Evolutionary conservation across 2,888 invertebrate species (phyloP).

Genomic region (Ectemnius cavifrons): DNA sequence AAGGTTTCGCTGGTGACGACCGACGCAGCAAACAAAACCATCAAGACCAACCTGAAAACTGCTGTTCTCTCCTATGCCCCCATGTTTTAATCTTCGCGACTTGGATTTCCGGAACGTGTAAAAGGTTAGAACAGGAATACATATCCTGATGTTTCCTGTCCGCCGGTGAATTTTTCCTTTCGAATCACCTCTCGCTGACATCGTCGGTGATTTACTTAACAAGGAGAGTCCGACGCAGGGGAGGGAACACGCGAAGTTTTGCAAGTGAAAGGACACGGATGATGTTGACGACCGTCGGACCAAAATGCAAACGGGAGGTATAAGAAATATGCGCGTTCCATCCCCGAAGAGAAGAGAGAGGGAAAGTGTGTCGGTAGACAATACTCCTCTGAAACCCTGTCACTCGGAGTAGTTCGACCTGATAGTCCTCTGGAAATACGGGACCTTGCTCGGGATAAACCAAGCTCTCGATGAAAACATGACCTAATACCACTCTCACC

Average conservation of each 20-base stretch:
- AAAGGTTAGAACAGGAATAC: slow-evolving; percentile 31
- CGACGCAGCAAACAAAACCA: slow-evolving; percentile 15
- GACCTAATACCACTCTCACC: slow-evolving; percentile 61
- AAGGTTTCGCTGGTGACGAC: background rate
- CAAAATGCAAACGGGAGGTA: slow-evolving; percentile 7
- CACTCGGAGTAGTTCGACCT: slow-evolving; percentile 7
- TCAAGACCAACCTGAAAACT: slow-evolving; percentile 18
- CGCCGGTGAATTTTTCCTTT: slow-evolving; percentile 58
- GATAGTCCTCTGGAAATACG: background rate
- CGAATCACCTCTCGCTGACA: slow-evolving; percentile 37
- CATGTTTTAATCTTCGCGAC: slow-evolving; percentile 49
- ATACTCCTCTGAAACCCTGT: slow-evolving; percentile 30
- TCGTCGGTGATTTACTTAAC: slow-evolving; percentile 61
- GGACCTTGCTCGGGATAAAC: background rate
- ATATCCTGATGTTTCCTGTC: slow-evolving; percentile 36
- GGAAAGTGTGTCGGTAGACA: slow-evolving; percentile 66
- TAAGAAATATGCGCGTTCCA: too few species aligned
- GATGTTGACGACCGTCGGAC: slow-evolving; percentile 20
- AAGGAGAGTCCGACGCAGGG: slow-evolving; percentile 37
- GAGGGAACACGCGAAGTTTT: slow-evolving; percentile 16
- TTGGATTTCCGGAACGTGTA: slow-evolving; percentile 50
- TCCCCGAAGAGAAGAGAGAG: slow-evolving; percentile 15
- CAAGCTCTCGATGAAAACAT: slow-evolving; percentile 68
- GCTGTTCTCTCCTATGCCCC: slow-evolving; percentile 36
- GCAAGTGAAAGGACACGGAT: slow-evolving; percentile 8